Evolutionary conservation across 2,797 vertebrate genomes (phyloP).

Genomic region (Mormyrus proboscirostris): DNA sequence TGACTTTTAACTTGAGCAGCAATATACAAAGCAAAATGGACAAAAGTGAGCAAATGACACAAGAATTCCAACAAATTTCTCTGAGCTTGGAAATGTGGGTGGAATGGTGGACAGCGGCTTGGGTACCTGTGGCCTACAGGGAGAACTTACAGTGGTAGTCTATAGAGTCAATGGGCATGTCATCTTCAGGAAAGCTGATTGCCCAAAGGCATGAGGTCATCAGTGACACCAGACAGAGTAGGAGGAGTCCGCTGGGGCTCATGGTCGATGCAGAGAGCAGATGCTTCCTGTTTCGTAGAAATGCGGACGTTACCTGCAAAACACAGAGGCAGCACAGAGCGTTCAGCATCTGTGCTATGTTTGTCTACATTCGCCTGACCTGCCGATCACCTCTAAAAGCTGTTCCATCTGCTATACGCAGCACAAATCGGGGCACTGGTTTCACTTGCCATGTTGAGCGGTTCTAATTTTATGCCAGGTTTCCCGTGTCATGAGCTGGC

Average conservation of each 20-base stretch:
- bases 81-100: conserved; percentile 24
- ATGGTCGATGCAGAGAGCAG: conserved; percentile 67
- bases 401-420: background rate
- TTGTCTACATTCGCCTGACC: background rate
- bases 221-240: conserved; percentile 67
- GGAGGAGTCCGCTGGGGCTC: conserved; percentile 67
- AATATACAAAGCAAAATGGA: background rate
- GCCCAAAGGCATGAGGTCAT: conserved; percentile 61
- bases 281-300: conserved; percentile 61
- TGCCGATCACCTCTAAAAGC: background rate
- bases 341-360: background rate
- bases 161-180: conserved; percentile 74
- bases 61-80: conserved; percentile 26
- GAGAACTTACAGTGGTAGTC: conserved; percentile 89
- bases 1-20: background rate
- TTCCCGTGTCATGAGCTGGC: conserved; percentile 48
- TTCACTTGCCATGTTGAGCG: conserved; percentile 31
- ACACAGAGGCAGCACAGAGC: conserved; percentile 38
- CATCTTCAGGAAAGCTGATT: conserved; percentile 92
- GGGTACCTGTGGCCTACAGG: background rate
- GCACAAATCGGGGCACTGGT: conserved; percentile 27
- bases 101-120: background rate
- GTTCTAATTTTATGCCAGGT: conserved; percentile 46
- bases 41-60: background rate
- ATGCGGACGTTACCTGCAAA: conserved; percentile 71